Conservation (phyloP, 2,113 vertebrate species). For the Argyrosomus japonicus region DNA sequence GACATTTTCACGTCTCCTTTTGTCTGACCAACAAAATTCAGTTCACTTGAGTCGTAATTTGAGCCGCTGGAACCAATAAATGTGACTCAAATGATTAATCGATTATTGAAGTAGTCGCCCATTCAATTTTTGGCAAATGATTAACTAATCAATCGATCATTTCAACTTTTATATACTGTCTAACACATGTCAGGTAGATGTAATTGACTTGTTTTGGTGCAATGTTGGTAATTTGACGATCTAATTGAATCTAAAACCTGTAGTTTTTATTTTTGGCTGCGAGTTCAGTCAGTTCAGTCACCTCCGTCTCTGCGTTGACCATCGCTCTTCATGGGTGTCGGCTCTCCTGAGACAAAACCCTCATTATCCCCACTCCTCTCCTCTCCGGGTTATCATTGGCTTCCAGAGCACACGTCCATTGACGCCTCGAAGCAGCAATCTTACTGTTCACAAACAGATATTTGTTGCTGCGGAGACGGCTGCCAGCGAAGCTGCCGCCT, state of each 20-base stretch:
- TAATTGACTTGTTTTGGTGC: neutral
- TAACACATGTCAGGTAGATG: neutral
- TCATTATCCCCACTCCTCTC: constrained; percentile 64
- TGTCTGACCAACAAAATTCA: neutral
- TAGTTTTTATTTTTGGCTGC: neutral
- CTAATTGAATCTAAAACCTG: neutral
- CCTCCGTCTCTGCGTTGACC: constrained; percentile 60
- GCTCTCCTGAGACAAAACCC: constrained; percentile 68
- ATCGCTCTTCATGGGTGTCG: constrained; percentile 54
- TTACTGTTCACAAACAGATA: constrained; percentile 74
- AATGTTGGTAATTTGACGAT: neutral
- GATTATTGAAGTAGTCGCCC: neutral
- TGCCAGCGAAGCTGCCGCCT: constrained; percentile 49
- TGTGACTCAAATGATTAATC: neutral
- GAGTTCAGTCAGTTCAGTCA: constrained; percentile 35
- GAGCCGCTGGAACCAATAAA: neutral
- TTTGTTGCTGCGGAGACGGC: constrained; percentile 72
- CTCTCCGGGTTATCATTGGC: constrained; percentile 75
- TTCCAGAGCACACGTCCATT: constrained; percentile 78
- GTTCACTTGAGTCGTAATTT: neutral
- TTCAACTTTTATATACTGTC: neutral
- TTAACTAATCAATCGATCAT: neutral
- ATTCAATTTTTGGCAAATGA: neutral
- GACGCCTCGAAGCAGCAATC: constrained; percentile 67
- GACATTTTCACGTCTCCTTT: neutral